These are phyloP conservation scores for Plecotus auritus DNA, from an alignment of 2,113 vertebrate genomes.

Conservation along the genomic window DNA sequence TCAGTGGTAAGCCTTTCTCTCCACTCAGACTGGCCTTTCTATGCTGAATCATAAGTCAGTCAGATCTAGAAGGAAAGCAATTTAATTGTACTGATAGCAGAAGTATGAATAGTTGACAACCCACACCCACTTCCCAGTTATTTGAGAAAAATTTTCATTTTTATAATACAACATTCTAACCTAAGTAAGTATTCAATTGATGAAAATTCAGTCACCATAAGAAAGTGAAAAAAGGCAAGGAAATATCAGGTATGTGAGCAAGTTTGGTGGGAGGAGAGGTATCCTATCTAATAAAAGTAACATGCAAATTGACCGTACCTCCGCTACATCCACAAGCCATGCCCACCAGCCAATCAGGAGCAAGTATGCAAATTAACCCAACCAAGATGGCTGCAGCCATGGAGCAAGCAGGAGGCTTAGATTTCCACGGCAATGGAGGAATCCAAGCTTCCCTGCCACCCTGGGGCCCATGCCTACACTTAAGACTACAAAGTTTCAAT, in stretches of 20 bases:
- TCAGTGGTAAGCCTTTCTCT: background rate
- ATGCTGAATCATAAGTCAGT: background rate
- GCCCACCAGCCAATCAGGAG: too few species aligned
- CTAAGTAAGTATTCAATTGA: background rate
- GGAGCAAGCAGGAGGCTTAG: too few species aligned
- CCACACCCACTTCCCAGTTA: background rate
- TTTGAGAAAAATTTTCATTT: conserved; percentile 13
- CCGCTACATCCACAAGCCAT: too few species aligned
- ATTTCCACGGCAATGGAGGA: too few species aligned
- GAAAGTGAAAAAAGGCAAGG: background rate
- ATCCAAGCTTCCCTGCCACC: too few species aligned
- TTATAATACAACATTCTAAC: conserved; percentile 9
- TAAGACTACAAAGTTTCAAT: too few species aligned
- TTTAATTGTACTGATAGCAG: background rate
- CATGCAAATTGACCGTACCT: too few species aligned
- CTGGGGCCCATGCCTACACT: too few species aligned
- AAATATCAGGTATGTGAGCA: background rate
- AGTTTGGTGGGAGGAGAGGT: background rate
- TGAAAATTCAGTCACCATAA: background rate
- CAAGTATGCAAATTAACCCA: too few species aligned
- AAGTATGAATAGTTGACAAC: conserved; percentile 13
- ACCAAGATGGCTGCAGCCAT: too few species aligned
- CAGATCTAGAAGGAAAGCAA: background rate
- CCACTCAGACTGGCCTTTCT: background rate
- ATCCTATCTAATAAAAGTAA: too few species aligned